phyloP scores from a whole-genome alignment of 1,140 invertebrate species.

The Ips typographus region DNA sequence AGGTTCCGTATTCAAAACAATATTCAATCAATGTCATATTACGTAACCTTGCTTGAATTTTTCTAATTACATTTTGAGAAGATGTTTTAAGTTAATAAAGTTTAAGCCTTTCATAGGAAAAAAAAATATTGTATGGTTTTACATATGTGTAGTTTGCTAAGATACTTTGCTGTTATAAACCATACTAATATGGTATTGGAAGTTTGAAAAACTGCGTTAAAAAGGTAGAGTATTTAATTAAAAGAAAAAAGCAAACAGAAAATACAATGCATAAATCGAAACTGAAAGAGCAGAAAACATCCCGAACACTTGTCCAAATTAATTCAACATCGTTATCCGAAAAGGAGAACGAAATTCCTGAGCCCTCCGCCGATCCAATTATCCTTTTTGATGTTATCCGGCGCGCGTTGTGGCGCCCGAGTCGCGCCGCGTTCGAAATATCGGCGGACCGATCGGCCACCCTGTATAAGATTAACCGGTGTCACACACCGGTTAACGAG shows the following conservation, averaged over 20 bases:
- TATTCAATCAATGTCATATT: too few species aligned
- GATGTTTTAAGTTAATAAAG: too few species aligned
- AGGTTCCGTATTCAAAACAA: too few species aligned
- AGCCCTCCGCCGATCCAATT: slow-evolving; percentile 17
- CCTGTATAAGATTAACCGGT: slow-evolving; percentile 32
- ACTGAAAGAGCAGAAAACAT: slow-evolving; percentile 13
- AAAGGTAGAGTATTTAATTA: too few species aligned
- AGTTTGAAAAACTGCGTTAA: too few species aligned
- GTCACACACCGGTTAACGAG: slow-evolving; percentile 37
- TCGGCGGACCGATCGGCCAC: slow-evolving; percentile 27
- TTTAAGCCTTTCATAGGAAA: too few species aligned
- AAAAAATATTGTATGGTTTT: too few species aligned
- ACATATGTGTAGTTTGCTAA: too few species aligned
- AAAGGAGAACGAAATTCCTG: slow-evolving; percentile 21
- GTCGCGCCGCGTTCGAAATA: slow-evolving; percentile 28
- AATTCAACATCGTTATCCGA: slow-evolving; percentile 30
- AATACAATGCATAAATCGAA: slow-evolving; percentile 3
- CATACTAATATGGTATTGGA: too few species aligned
- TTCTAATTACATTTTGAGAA: too few species aligned
- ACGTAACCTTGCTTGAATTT: too few species aligned
- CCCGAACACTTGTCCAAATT: slow-evolving; percentile 27
- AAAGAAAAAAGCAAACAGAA: neutral
- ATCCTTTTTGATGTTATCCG: slow-evolving; percentile 27
- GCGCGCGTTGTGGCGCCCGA: slow-evolving; percentile 23
- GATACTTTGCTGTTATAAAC: too few species aligned